Base-by-base conservation (phyloP, 2,888 invertebrate genomes). In the Lapara coniferarum region DNA sequence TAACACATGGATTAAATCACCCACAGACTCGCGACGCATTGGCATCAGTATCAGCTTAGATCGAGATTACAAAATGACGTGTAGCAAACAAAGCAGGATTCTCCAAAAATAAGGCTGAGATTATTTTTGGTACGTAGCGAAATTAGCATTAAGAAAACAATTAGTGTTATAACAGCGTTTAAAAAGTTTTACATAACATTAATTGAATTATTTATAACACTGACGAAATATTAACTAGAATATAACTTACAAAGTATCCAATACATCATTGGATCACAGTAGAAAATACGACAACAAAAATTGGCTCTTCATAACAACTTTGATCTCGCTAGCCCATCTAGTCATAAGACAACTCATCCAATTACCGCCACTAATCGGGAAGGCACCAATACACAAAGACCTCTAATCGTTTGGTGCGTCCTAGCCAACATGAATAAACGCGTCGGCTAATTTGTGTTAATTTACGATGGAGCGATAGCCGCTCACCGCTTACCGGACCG, bases 401-500 rank as follows among this genome's bases (percentile, higher is more conserved):
- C 58, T 30, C 51, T 70, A 69, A 67, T 46, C 66, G 70, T 56
- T 66, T 66, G 66, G 71, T 70, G 77, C 55, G 19, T 55, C 16
- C 70, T 37, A 8, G 73, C 73, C 73, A 75, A 73, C 75, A 74
- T 77, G 76, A 75, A 77, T 75, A 78, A 75, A 71, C 74, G 76
- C 76, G 77, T 81, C 78, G 80, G 83, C 87, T 88, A 84, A 88
- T 89, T 86, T 82, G 80, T 86, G 83, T 85, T 87, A 89, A 90
- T 90, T 89, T 90, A 90, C 84, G 87, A 86, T 84, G 74, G 73
- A 75, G 77, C 77, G 89, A 89, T 89, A 88, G 87, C 82, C 78
- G 78, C 73, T 74, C 74, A 74, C 72, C 59, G 72, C 68, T 71
- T 72, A 70, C 73, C 77, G 77, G 74, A 46, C 74, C 77, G 78